Evolutionary conservation across 2,113 vertebrate species (phyloP).

Genomic region (Oophaga pumilio): DNA sequence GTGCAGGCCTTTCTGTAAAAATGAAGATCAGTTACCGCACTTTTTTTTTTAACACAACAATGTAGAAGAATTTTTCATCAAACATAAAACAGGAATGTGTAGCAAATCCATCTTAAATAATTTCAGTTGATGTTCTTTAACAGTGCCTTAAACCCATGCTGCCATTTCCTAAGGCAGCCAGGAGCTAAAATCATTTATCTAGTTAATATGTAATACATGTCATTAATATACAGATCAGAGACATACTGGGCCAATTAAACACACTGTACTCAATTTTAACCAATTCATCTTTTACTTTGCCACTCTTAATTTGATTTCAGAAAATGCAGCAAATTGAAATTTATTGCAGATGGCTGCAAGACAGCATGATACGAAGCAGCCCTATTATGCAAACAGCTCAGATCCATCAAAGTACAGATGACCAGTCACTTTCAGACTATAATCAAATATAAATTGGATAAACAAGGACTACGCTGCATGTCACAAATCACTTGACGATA

Average conservation of each 20-base stretch:
- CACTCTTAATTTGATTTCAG: conserved; percentile 2
- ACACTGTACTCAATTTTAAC: conserved; percentile 8
- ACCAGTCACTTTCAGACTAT: background rate
- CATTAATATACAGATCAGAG: conserved; percentile 39
- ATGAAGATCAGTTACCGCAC: background rate
- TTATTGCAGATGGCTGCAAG: background rate
- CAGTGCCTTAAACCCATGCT: conserved; percentile 11
- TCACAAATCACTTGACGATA: background rate
- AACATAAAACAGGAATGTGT: background rate
- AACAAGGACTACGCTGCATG: background rate
- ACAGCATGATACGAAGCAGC: background rate
- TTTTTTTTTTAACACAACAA: background rate
- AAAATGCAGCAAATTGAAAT: background rate
- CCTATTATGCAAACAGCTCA: background rate
- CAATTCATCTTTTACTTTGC: conserved; percentile 41
- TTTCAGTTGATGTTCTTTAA: background rate
- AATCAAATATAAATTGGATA: background rate
- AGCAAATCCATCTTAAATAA: background rate
- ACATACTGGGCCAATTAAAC: conserved; percentile 39
- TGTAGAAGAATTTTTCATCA: background rate
- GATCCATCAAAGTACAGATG: conserved; percentile 23
- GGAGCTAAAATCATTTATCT: conserved; percentile 1
- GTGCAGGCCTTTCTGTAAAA: background rate
- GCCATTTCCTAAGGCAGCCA: conserved; percentile 4
- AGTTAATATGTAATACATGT: conserved; percentile 10